Base-by-base conservation (phyloP, 2,113 vertebrate species). In the Guaruba guarouba region DNA sequence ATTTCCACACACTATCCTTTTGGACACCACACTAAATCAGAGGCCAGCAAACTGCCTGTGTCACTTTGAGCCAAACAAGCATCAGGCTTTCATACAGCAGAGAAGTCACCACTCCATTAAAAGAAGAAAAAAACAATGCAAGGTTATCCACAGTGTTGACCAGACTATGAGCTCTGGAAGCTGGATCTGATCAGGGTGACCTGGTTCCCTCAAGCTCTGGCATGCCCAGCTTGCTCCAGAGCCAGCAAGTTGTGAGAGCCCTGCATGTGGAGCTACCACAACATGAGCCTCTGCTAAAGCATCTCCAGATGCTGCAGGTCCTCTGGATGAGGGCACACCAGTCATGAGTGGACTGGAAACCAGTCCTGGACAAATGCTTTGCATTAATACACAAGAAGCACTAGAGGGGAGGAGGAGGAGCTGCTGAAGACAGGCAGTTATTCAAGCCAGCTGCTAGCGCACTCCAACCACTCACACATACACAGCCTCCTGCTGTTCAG, bases 391-490 rank as follows among this genome's bases (percentile, higher is more conserved):
- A 76, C 31, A 39, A 24, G 69, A 44, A 94, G 70, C 1, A 2
- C 68, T 66, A 41, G 24, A 77, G 39, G 35, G 83, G 66, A 90
- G 86, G 79, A 93, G 63, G 77, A 86, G 66, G 49, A 80, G 66
- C 37, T 28, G 62, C 84, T 76, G 82, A 82, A 96, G 93, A 94
- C 76, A 93, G 61, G 91, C 92, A 62, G 83, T 92, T 94, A 91
- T 89, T 91, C 88, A 94, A 97, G 95, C 76, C 91, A 95, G 93
- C 91, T 96, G 92, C 82, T 94, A 92, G 88, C 73, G 23, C 29
- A 10, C 86, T 94, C 67, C 66, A 86, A 6, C 66, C 52, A 52
- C 68, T 93, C 64, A 82, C 33, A 91, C 39, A 14, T 66, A 82
- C n/a, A 51, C 29, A 74, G 27, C 29, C 71, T 93, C 68, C 19